Conservation (phyloP, 2,888 invertebrate species). For the Cristatella mucedo region DNA sequence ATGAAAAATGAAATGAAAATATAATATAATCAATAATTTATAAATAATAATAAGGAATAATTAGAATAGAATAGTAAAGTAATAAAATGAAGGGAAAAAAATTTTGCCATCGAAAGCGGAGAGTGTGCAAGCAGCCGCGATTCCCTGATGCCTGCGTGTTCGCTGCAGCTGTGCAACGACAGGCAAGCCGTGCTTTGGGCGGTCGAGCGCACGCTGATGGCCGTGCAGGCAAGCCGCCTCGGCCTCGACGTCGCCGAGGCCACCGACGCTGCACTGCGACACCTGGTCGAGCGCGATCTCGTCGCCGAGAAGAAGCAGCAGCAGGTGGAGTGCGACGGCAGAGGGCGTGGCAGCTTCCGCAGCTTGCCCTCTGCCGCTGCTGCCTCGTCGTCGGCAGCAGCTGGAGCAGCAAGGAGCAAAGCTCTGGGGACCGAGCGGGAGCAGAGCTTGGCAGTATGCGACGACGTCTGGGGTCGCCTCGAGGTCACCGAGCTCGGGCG, state of each 20-base stretch:
- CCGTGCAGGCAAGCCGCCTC: constrained; percentile 43
- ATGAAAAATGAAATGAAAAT: too few relatives aligned
- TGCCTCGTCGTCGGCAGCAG: too few relatives aligned
- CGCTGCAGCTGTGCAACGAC: constrained; percentile 36
- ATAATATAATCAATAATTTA: too few relatives aligned
- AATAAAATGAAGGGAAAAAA: too few relatives aligned
- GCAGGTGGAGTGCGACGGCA: too few relatives aligned
- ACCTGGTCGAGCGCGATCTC: constrained; percentile 21
- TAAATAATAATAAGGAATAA: too few relatives aligned
- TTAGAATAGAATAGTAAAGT: too few relatives aligned
- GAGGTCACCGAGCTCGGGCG: constrained; percentile 47
- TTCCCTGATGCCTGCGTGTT: too few relatives aligned
- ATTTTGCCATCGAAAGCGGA: too few relatives aligned
- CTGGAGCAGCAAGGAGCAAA: too few relatives aligned
- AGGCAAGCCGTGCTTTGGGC: constrained; percentile 33
- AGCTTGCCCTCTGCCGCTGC: constrained; percentile 17
- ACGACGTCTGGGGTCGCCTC: constrained; percentile 13
- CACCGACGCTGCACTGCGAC: constrained; percentile 21
- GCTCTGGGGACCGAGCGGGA: not conserved
- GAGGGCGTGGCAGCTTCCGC: too few relatives aligned
- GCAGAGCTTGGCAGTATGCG: not conserved
- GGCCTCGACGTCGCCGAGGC: constrained; percentile 17
- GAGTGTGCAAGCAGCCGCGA: too few relatives aligned
- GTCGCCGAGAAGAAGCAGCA: constrained; percentile 16
- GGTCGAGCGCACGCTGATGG: constrained; percentile 48